Evolutionary conservation across 2,113 vertebrate species (phyloP).

Genomic region (Corythornis madagascariensis): DNA sequence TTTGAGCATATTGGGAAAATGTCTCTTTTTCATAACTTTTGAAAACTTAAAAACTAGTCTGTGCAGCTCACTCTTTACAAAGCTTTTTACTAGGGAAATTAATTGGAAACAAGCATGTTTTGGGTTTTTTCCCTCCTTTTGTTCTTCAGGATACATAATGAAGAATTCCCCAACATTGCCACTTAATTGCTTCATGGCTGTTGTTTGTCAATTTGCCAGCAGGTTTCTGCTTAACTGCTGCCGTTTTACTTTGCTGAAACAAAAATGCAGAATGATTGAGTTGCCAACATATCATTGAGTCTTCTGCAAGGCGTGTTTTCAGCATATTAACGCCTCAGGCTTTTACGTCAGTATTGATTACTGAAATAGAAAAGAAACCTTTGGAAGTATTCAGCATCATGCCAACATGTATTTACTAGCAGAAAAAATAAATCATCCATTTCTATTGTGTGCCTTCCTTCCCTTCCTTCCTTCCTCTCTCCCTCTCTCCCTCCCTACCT

Average conservation of each 20-base stretch:
- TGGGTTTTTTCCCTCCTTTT: constrained; percentile 9
- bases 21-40: background rate
- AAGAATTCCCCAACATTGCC: constrained; percentile 56
- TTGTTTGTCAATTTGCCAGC: constrained; percentile 77
- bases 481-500: background rate
- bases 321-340: constrained; percentile 62
- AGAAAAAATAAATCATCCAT: constrained; percentile 32
- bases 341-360: constrained; percentile 70
- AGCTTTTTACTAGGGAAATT: constrained; percentile 9
- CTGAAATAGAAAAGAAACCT: constrained; percentile 65
- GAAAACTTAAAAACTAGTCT: background rate
- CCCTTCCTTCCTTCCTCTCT: background rate
- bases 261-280: constrained; percentile 70
- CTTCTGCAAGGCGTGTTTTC: constrained; percentile 52
- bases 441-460: constrained; percentile 24
- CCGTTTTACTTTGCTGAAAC: constrained; percentile 68
- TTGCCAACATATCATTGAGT: constrained; percentile 69
- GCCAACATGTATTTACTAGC: constrained; percentile 39
- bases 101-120: constrained; percentile 24
- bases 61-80: background rate
- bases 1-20: background rate
- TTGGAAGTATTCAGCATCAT: constrained; percentile 38
- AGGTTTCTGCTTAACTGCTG: constrained; percentile 72
- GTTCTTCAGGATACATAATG: constrained; percentile 26
- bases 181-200: constrained; percentile 70